Evolutionary conservation across 2,888 invertebrate species (phyloP).

Genomic region (Megalurothrips usitatus): DNA sequence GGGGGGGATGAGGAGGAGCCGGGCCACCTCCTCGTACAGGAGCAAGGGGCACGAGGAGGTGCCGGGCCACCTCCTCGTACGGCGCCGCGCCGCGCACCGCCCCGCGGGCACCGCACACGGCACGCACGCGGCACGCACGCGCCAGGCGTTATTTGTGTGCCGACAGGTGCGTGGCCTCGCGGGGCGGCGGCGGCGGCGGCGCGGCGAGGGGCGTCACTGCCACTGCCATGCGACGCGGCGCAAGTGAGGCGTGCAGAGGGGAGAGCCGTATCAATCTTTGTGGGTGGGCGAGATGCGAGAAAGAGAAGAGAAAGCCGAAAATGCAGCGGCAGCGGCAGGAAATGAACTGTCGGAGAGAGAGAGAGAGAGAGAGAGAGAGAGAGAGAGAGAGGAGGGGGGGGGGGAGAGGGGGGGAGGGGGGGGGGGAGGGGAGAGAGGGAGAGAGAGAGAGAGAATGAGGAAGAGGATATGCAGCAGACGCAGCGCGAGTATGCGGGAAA

Average conservation of each 20-base stretch:
- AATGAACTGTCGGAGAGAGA: background rate
- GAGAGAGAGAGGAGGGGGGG: slow-evolving; percentile 29
- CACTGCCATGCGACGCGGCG: background rate
- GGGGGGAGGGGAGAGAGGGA: slow-evolving; percentile 16
- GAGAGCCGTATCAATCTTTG: background rate
- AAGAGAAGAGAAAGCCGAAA: no score
- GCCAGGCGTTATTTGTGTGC: background rate
- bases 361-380: slow-evolving; percentile 27
- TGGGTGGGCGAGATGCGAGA: background rate
- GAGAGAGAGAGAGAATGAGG: background rate
- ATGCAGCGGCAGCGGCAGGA: background rate
- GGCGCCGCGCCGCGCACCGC: no score
- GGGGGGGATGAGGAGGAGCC: no score
- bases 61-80: no score
- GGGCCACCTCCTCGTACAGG: no score
- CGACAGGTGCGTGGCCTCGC: slow-evolving; percentile 6
- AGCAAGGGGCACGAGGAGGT: no score
- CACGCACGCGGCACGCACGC: no score
- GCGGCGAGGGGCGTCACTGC: background rate
- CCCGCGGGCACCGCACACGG: no score
- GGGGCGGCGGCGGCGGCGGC: no score
- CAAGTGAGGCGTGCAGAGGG: background rate
- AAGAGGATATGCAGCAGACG: background rate
- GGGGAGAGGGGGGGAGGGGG: slow-evolving; percentile 28
- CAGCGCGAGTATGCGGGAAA: no score